Evolutionary conservation across 2,797 vertebrate genomes (phyloP), one percentile per base, ranked within the genome.

Genomic region (Pseudochirops cupreus): DNA sequence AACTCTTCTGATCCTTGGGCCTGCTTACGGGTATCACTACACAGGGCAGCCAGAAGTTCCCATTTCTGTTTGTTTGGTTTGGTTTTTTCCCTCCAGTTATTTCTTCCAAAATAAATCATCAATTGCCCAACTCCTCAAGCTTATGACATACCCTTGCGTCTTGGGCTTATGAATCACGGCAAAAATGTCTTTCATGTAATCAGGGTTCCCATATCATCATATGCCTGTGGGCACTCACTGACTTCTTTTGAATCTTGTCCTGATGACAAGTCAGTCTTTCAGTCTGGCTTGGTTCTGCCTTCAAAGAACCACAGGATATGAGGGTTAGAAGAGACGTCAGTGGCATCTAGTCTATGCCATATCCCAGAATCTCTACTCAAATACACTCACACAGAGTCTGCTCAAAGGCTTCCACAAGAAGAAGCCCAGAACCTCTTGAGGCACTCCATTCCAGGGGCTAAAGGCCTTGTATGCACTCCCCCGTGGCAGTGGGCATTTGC

Each of bases 91-190:
- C 91, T 95, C 50, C 55, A 95, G 39, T 39, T 90, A 93, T 92
- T 93, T 95, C 39, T 95, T 94, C n/a, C 87, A 97, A 96, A 93
- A 95, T 92, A 96, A 95, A n/a, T 26, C 50, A 96, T 18, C 10
- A 91, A 46, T 95, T 94, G 89, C 29, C 93, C 82, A 96, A 82
- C 94, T 96, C 50, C 55, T 91, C 95, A 58, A 62, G 29, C 2
- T 95, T 56, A 4, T 94, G 56, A 59, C 11, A 33, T 33, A 18
- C 29, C 91, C 18, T 90, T 94, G 26, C 9, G 82, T 31, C 31
- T 97, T 90, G 92, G 50, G 54, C 87, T 33, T 90, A 59, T 93
- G 53, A 82, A 13, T 93, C 91, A 95, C 16, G 4, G 74, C 39
- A 82, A 46, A 82, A 46, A 82, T 82, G 39, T 24, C 74, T 33